Base-by-base conservation (phyloP, 2,888 invertebrate species). In the Scelioninae gen. 1 region DNA sequence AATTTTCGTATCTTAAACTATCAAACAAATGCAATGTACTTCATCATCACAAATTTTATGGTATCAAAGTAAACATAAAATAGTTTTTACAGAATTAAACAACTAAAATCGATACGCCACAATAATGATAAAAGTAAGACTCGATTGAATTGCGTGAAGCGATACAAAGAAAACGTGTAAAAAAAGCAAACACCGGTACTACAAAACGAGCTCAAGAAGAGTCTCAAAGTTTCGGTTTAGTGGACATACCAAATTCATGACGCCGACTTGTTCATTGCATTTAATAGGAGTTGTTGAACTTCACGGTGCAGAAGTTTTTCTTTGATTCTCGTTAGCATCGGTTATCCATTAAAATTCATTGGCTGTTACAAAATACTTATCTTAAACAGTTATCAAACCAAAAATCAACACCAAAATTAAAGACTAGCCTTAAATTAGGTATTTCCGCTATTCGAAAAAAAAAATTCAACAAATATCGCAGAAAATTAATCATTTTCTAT, bases 181-280 rank as follows among this genome's bases (percentile, higher is more conserved):
- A 68, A 78, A 45, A 66, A 71, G 47, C 40, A 65, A 71, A 60
- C 72, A 79, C 7, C n/a, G 32, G 8, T 63, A 11, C 43, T 23
- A 11, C 31, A 31, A 29, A 78, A 71, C 71, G 51, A 65, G 58
- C 43, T n/a, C 34, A 55, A 34, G 56, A 79, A 66, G 60, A 74
- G 79, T 79, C 53, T 16, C 29, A 13, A 79, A 79, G 66, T 79
- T 79, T 72, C 72, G 45, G 60, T 74, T 79, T 79, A 79, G 66
- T 60, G 60, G 72, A 79, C 79, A 74, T 74, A 62, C 74, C 40
- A 68, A 80, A 80, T 80, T 80, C 80, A 80, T 80, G 74, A 60
- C 49, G 45, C 43, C 23, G 62, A 62, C 68, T 80, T 74, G 74
- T 68, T 80, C 68, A 68, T 68, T 68, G 62, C 68, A 23, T 74